phyloP scores from a whole-genome alignment of 2,797 vertebrate genomes.

The Epinephelus malabaricus region DNA sequence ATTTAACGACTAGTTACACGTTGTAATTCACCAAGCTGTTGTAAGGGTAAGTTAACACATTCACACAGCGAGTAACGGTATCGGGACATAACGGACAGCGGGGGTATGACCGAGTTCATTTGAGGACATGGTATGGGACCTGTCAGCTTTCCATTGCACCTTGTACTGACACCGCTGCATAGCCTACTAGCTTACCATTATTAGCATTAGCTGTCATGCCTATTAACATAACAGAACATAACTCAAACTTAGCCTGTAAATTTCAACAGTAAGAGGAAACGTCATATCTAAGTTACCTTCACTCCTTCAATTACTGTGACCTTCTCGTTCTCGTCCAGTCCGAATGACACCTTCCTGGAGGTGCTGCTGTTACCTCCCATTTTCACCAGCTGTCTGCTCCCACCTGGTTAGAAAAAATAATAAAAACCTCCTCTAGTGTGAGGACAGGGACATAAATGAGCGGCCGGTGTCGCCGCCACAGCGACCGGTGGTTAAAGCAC shows the following conservation, averaged over 20 bases:
- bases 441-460: constrained; percentile 27
- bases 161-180: background rate
- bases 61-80: background rate
- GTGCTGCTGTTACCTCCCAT: constrained; percentile 92
- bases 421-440: background rate
- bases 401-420: background rate
- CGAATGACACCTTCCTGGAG: constrained; percentile 90
- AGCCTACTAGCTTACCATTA: background rate
- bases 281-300: constrained; percentile 83
- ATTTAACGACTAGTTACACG: background rate
- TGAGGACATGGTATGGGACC: constrained; percentile 57
- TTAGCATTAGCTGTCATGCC: background rate
- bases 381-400: background rate
- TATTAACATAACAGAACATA: background rate
- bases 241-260: background rate
- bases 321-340: constrained; percentile 91
- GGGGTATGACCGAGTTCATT: constrained; percentile 43
- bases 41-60: background rate
- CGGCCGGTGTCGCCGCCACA: constrained; percentile 44
- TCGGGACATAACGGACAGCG: background rate
- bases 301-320: constrained; percentile 94
- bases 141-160: background rate
- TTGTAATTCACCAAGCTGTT: background rate
- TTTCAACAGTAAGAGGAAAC: background rate
- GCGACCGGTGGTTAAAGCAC: constrained; percentile 42